Conservation (phyloP, 2,888 invertebrate species). For the Macrosoma leucophasiata region DNA sequence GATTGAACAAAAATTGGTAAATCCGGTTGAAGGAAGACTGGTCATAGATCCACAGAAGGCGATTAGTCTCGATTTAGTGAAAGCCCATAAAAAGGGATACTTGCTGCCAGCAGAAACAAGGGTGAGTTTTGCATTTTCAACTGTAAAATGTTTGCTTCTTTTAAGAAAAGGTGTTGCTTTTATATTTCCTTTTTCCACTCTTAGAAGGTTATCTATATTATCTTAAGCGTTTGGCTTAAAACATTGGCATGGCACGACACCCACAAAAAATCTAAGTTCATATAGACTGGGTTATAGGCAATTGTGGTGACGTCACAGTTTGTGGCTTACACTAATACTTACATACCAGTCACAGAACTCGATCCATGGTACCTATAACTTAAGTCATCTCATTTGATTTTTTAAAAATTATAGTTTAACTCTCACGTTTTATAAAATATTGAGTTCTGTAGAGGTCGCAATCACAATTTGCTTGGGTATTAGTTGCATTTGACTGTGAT, state of each 20-base stretch:
- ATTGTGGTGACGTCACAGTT: conserved; percentile 45
- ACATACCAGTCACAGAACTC: conserved; percentile 7
- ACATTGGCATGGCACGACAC: conserved; percentile 72
- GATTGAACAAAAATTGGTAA: conserved; percentile 82
- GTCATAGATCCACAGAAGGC: conserved; percentile 73
- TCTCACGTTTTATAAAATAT: conserved; percentile 25
- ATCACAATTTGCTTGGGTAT: too few relatives aligned
- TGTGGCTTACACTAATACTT: conserved; percentile 37
- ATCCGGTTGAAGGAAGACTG: conserved; percentile 84
- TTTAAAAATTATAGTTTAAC: conserved; percentile 20
- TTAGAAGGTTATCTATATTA: conserved; percentile 57
- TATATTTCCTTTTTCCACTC: conserved; percentile 59
- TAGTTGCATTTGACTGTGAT: too few relatives aligned
- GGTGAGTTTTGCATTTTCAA: conserved; percentile 79
- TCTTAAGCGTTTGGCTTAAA: conserved; percentile 68
- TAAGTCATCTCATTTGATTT: conserved; percentile 25
- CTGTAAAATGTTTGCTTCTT: conserved; percentile 52
- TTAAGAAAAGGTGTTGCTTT: conserved; percentile 70
- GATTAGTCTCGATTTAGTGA: conserved; percentile 83
- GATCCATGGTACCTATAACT: conserved; percentile 27
- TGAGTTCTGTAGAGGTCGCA: conserved; percentile 29
- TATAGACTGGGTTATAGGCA: conserved; percentile 48
- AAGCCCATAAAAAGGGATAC: conserved; percentile 91
- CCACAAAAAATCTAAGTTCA: conserved; percentile 50
- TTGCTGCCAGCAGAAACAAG: conserved; percentile 93